Conservation (phyloP, 2,113 vertebrate genomes). For the Amblyornis subalaris region DNA sequence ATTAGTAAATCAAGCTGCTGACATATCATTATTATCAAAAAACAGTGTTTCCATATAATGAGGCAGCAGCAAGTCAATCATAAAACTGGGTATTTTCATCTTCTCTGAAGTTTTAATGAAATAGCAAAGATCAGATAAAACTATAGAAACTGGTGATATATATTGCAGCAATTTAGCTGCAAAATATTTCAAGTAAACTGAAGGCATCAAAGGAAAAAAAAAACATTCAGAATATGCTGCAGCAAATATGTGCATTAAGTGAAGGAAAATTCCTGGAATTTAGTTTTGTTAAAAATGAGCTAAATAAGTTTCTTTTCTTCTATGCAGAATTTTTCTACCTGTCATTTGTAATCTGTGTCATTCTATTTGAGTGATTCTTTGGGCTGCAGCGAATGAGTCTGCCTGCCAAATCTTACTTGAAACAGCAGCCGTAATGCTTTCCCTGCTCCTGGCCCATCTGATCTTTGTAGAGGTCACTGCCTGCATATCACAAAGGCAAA, state of each 20-base stretch:
- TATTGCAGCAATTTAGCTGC: neutral
- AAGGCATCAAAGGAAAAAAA: neutral
- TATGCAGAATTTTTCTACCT: neutral
- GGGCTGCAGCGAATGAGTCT: neutral
- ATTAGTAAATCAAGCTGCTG: conserved; percentile 24
- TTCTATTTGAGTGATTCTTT: neutral
- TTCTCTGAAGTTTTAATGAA: neutral
- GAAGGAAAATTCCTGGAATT: neutral
- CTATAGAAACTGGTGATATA: neutral
- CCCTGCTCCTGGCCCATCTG: neutral
- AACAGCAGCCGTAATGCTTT: neutral
- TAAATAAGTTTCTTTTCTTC: neutral
- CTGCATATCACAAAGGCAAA: neutral
- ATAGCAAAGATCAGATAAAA: neutral
- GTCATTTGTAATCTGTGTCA: neutral
- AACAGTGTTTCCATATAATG: neutral
- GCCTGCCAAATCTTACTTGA: neutral
- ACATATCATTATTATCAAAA: neutral
- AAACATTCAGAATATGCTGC: neutral
- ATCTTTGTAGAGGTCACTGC: neutral
- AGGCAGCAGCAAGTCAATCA: neutral
- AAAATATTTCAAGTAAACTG: neutral
- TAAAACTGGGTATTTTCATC: neutral
- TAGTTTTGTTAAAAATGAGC: neutral
- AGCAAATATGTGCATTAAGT: neutral